phyloP scores from a whole-genome alignment of 2,888 invertebrate genomes.

The Blomia tropicalis region DNA sequence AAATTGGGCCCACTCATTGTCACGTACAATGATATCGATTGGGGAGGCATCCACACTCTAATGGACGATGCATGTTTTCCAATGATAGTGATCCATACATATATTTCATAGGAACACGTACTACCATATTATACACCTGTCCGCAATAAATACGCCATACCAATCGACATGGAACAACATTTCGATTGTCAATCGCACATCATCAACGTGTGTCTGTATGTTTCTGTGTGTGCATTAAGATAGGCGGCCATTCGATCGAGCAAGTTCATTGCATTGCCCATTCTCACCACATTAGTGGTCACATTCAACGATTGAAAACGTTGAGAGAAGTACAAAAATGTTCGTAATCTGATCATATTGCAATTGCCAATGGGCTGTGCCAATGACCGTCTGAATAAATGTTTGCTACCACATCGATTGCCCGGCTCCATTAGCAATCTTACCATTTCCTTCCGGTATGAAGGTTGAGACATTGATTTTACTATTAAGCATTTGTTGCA shows the following conservation, averaged over 20 bases:
- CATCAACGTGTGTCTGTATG: too few relatives aligned
- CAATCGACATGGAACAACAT: too few relatives aligned
- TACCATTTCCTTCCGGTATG: conserved; percentile 9
- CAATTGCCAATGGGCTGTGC: not conserved
- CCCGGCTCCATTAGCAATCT: conserved; percentile 1
- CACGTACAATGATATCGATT: not conserved
- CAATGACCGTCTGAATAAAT: not conserved
- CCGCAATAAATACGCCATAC: too few relatives aligned
- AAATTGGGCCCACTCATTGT: not conserved
- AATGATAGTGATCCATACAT: not conserved
- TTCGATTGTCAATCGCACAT: too few relatives aligned
- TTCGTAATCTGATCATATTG: not conserved
- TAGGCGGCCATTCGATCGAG: not conserved
- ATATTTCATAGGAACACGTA: not conserved
- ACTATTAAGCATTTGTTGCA: too few relatives aligned
- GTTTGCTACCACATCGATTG: not conserved
- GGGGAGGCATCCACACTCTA: not conserved
- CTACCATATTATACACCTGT: not conserved
- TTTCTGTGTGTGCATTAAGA: not conserved
- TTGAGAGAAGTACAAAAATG: too few relatives aligned
- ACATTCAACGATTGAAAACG: too few relatives aligned
- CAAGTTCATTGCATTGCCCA: not conserved
- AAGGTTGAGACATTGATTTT: too few relatives aligned
- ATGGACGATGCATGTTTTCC: conserved; percentile 6
- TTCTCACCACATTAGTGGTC: conserved; percentile 6